These are phyloP conservation scores for Epirrhoe alternata DNA, from an alignment of 2,888 invertebrate species.

Conservation along the genomic window DNA sequence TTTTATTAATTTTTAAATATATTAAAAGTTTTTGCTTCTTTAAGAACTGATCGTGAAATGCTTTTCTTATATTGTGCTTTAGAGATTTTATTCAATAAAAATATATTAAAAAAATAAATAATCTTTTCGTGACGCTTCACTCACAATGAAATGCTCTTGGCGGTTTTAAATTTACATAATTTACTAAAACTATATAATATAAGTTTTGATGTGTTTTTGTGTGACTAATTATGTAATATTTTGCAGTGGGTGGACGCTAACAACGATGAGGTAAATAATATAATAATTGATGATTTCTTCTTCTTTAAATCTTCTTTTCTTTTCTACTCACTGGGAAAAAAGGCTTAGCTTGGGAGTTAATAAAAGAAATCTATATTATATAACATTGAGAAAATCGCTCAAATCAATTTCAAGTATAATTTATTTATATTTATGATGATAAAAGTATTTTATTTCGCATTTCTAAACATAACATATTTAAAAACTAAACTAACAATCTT, in stretches of 20 bases:
- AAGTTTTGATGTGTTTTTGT: slow-evolving; percentile 45
- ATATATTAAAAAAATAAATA: slow-evolving; percentile 50
- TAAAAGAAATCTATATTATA: not conserved
- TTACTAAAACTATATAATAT: slow-evolving; percentile 11
- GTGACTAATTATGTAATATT: slow-evolving; percentile 81
- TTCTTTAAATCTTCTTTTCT: slow-evolving; percentile 42
- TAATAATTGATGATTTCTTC: slow-evolving; percentile 45
- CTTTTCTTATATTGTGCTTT: slow-evolving; percentile 61
- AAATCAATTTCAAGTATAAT: too few relatives aligned
- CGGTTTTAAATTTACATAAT: slow-evolving; percentile 25
- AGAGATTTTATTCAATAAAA: slow-evolving; percentile 60
- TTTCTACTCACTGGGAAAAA: slow-evolving; percentile 28
- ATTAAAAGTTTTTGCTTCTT: slow-evolving; percentile 43
- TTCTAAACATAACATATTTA: too few relatives aligned
- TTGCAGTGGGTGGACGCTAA: slow-evolving; percentile 89
- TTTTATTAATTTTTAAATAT: not conserved
- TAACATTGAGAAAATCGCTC: too few relatives aligned
- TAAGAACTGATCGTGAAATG: slow-evolving; percentile 36
- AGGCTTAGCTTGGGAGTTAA: not conserved
- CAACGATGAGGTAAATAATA: slow-evolving; percentile 86
- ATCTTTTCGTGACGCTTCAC: slow-evolving; percentile 62
- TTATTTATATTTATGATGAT: too few relatives aligned
- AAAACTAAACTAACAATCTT: too few relatives aligned
- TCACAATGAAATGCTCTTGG: slow-evolving; percentile 79
- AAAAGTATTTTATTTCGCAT: too few relatives aligned